Evolutionary conservation across 2,888 invertebrate genomes (phyloP).

Genomic region (Erebia palarica): DNA sequence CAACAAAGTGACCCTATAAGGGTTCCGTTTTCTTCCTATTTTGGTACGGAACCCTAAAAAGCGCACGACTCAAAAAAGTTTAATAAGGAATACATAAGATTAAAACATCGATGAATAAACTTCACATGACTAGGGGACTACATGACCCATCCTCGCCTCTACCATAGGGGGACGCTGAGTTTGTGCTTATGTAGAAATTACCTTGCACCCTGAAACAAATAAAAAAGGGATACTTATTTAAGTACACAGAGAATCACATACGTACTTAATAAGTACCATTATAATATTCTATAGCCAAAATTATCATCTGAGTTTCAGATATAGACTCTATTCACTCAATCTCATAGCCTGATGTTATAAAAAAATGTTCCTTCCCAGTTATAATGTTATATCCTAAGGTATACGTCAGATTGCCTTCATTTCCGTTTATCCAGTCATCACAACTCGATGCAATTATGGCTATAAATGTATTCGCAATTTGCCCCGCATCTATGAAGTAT

Average conservation of each 20-base stretch:
- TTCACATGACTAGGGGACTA: neutral
- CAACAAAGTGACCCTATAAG: too few species aligned
- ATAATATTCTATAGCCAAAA: too few species aligned
- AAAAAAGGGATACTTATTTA: neutral
- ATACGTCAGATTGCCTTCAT: neutral
- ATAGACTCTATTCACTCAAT: too few species aligned
- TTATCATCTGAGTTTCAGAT: too few species aligned
- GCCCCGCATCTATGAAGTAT: neutral
- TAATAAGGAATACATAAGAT: too few species aligned
- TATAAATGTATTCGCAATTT: neutral
- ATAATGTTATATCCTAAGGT: neutral
- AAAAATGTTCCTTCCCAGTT: neutral
- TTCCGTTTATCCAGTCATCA: neutral
- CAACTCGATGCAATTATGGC: neutral
- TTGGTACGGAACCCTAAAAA: too few species aligned
- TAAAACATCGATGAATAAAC: neutral
- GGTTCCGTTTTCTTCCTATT: too few species aligned
- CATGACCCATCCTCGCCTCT: neutral
- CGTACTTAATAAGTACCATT: too few species aligned
- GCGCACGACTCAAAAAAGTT: too few species aligned
- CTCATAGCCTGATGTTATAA: neutral
- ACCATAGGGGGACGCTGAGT: neutral
- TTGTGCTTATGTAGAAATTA: conserved; percentile 4
- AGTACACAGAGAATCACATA: too few species aligned
- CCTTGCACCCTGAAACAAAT: conserved; percentile 1